phyloP scores from a whole-genome alignment of 2,113 vertebrate genomes.

The Zosterops lateralis region DNA sequence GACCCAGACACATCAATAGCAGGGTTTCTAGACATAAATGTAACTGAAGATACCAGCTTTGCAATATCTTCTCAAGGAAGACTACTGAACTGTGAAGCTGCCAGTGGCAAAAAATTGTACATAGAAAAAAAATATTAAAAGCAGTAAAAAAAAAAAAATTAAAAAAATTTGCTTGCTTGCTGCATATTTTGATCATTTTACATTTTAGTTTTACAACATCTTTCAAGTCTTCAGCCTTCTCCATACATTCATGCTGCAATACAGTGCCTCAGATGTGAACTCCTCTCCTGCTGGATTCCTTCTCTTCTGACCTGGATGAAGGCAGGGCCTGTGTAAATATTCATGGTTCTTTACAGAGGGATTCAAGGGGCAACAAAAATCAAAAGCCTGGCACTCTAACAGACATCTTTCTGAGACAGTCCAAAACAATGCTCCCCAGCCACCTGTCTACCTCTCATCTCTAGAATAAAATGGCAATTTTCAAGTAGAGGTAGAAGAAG shows the following conservation, averaged over 20 bases:
- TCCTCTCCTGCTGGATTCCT: background rate
- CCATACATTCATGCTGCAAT: background rate
- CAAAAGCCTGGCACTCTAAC: background rate
- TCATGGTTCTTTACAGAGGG: background rate
- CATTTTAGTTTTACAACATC: background rate
- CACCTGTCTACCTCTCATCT: background rate
- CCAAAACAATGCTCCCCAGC: background rate
- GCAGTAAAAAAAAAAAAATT: background rate
- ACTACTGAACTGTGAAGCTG: background rate
- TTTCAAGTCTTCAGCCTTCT: background rate
- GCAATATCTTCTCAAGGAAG: background rate
- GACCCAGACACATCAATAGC: background rate
- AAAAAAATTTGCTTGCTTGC: background rate
- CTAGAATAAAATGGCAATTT: background rate
- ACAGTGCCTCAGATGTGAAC: background rate
- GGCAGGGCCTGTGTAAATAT: background rate
- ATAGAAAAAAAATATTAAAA: background rate
- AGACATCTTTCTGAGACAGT: background rate
- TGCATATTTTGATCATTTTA: background rate
- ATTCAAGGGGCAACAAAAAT: background rate
- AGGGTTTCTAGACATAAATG: background rate
- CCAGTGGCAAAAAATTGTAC: background rate
- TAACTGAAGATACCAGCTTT: background rate
- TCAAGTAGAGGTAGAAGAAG: background rate
- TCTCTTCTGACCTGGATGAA: background rate